A percentile compares a stretch with the other conserved stretches of the same genome.
These are phyloP conservation scores for Siniperca obscura DNA, from an alignment of 2,797 vertebrate genomes.

Conservation along the genomic window DNA sequence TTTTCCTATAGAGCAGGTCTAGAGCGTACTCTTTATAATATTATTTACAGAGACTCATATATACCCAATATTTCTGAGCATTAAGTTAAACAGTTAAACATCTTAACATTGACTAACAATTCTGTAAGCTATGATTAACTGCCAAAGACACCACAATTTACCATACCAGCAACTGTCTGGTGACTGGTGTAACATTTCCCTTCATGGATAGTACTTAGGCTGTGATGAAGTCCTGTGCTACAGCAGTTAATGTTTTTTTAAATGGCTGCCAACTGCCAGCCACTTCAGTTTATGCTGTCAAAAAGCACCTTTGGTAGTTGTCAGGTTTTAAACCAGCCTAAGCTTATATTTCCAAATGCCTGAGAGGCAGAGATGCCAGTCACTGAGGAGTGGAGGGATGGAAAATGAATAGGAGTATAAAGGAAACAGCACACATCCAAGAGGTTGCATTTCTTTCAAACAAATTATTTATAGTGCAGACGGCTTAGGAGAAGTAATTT, in stretches of 20 bases:
- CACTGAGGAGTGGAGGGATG: constrained; percentile 13
- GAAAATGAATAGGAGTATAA: constrained; percentile 44
- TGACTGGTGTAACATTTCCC: background rate
- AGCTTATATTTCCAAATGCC: background rate
- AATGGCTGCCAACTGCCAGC: background rate
- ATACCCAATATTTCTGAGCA: no score
- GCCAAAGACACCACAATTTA: background rate
- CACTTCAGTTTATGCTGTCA: background rate
- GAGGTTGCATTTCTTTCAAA: constrained; percentile 79
- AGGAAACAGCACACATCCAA: constrained; percentile 53
- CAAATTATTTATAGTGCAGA: constrained; percentile 85
- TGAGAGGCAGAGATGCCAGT: background rate
- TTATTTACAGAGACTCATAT: no score
- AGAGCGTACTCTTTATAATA: no score
- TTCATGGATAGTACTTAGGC: background rate
- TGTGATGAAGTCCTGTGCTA: background rate
- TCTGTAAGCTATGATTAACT: background rate
- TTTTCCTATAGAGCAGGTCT: no score
- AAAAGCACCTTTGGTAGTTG: background rate
- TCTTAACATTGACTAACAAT: background rate
- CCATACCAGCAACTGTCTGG: background rate
- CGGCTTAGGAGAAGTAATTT: constrained; percentile 67
- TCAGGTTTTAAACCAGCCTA: background rate
- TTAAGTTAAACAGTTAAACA: background rate
- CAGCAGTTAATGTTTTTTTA: background rate